Base-by-base conservation (phyloP, 2,797 vertebrate genomes). In the Acropternis orthonyx region DNA sequence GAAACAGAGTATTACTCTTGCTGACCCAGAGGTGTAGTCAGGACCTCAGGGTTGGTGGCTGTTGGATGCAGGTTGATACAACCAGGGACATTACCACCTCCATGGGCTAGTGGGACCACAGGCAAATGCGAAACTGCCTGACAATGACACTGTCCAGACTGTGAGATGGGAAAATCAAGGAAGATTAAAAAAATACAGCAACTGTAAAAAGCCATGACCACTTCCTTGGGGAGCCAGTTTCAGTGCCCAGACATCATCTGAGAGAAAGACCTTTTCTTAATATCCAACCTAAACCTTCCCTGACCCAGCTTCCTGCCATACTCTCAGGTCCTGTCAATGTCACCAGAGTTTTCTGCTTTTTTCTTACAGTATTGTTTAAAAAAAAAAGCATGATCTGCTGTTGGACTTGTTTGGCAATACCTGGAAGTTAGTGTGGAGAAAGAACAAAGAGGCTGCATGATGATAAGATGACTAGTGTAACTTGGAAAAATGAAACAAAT, bases 291-390 rank as follows among this genome's bases (percentile, higher is more conserved):
- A 30, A 88, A 30, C 5, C 39, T 52, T 24, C n/a, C 21, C 6
- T 26, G 43, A 51, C 24, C 39, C 7, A 26, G 4, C 0, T 0
- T 58, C 51, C 30, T 26, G 9, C 3, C 21, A 6, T 58, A 63
- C 10, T 69, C 58, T 65, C 28, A 23, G 28, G 11, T n/a, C 2
- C 1, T 71, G 7, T 26, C 16, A 28, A 28, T 11, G 19, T 28
- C 22, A 55, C 4, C 41, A 37, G 43, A 76, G 8, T 36, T 41
- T 85, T 71, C 37, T 44, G 20, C 0, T 4, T 39, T 85, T 22
- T 32, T 23, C 72, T 58, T 58, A 36, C 26, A 56, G 7, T 17
- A 2, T 26, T 58, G 7, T 48, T 68, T 62, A 46, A 46, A 46
- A 46, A 12, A 36, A 8, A n/a, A 36, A n/a, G 10, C 15, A 8